These are phyloP conservation scores for Pogonus chalceus DNA, from an alignment of 1,140 invertebrate genomes.

Conservation along the genomic window DNA sequence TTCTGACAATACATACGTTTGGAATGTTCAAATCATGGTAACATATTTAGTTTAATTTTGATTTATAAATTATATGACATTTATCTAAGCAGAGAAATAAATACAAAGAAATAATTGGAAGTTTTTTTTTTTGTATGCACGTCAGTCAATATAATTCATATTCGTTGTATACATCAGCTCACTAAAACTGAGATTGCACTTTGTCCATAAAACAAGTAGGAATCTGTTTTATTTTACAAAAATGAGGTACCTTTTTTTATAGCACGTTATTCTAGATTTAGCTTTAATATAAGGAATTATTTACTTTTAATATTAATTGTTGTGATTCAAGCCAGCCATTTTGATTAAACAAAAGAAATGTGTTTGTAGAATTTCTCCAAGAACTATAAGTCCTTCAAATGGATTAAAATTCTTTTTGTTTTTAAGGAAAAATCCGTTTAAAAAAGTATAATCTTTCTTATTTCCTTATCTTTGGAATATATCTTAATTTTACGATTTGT, in stretches of 20 bases:
- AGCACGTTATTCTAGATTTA: constrained; percentile 23
- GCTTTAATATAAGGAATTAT: too few species aligned
- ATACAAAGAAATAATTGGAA: background rate
- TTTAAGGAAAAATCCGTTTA: background rate
- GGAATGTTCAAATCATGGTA: background rate
- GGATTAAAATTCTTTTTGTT: background rate
- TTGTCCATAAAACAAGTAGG: constrained; percentile 25
- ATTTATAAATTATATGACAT: background rate
- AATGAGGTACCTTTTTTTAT: constrained; percentile 30
- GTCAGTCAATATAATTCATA: background rate
- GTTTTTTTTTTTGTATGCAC: background rate
- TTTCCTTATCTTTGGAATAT: background rate
- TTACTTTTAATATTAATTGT: too few species aligned
- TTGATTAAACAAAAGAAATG: background rate
- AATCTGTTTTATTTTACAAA: constrained; percentile 17
- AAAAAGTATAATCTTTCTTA: background rate
- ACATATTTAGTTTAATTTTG: background rate
- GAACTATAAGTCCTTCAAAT: background rate
- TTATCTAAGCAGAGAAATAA: background rate
- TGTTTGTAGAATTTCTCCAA: background rate
- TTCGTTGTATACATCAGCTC: constrained; percentile 19
- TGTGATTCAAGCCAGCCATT: background rate
- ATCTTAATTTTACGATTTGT: too few species aligned
- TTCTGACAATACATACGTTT: background rate
- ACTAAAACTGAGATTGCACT: constrained; percentile 27